Conservation (phyloP, 1,140 invertebrate species). For the Platorchestia sp. region DNA sequence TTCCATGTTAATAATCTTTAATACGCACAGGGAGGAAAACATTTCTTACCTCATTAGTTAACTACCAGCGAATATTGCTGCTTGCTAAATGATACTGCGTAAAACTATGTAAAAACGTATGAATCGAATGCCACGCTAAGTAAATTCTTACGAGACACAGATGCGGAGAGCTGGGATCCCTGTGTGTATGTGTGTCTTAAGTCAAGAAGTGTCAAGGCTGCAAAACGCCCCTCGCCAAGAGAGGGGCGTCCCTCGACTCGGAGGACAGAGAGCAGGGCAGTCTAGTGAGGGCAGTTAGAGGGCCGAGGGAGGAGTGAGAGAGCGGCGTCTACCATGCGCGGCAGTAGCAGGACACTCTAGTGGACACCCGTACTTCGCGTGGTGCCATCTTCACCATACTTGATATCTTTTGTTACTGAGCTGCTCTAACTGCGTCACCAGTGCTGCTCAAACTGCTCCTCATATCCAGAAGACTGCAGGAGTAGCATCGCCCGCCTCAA, state of each 20-base stretch:
- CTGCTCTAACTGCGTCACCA: not conserved
- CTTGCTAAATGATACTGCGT: not conserved
- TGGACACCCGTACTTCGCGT: not conserved
- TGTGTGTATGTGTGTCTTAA: not conserved
- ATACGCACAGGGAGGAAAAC: not conserved
- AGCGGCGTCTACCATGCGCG: not conserved
- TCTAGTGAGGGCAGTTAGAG: constrained; percentile 27
- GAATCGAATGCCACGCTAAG: not conserved
- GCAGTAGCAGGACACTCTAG: not conserved
- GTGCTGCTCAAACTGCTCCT: not conserved
- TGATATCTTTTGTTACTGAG: not conserved
- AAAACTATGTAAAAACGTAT: not conserved
- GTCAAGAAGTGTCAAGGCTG: not conserved
- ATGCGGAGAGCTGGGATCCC: not conserved
- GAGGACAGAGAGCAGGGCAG: not conserved
- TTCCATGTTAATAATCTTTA: not conserved
- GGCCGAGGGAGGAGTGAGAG: not conserved
- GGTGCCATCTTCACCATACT: not conserved
- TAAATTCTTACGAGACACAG: not conserved
- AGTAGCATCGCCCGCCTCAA: not conserved
- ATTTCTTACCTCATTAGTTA: not conserved
- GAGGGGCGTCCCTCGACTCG: not conserved
- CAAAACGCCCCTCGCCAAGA: not conserved
- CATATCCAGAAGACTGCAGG: not conserved
- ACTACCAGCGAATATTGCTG: not conserved